Conservation (phyloP, 2,113 vertebrate genomes). For the Hepsetus odoe region DNA sequence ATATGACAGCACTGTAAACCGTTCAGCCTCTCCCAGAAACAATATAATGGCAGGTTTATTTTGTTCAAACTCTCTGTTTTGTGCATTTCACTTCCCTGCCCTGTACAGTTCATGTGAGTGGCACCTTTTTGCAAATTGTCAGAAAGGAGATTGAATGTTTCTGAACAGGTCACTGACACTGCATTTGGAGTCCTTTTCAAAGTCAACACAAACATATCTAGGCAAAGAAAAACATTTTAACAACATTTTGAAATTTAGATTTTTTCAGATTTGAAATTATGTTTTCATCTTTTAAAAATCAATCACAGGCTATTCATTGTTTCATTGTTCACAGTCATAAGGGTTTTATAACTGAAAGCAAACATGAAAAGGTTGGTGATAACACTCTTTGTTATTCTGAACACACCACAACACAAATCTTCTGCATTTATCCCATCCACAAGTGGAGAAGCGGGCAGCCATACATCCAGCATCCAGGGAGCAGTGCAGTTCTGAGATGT, state of each 20-base stretch:
- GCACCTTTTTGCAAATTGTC: not conserved
- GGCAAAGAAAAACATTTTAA: not conserved
- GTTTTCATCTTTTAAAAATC: not conserved
- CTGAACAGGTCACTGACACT: not conserved
- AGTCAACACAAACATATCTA: not conserved
- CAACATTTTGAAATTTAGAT: not conserved
- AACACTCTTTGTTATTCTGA: too few species aligned
- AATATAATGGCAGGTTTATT: conserved; percentile 56
- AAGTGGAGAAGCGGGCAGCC: too few species aligned
- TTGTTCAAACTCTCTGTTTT: conserved; percentile 20
- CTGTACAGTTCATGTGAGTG: not conserved
- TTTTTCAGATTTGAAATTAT: not conserved
- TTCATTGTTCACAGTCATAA: not conserved
- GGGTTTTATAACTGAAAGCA: too few species aligned
- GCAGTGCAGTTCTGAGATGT: too few species aligned
- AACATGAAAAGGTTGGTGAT: too few species aligned
- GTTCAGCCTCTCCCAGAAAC: conserved; percentile 49
- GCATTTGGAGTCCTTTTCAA: not conserved
- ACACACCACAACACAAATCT: too few species aligned
- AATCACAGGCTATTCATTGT: not conserved
- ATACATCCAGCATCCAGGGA: too few species aligned
- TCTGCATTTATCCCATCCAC: too few species aligned
- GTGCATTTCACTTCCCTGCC: not conserved
- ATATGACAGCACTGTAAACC: conserved; percentile 58
- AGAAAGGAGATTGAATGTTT: not conserved